Percentiles rank a stretch among this genome's conserved stretches.
Conservation (phyloP, 1,140 invertebrate species). For the Ceratitis capitata region DNA sequence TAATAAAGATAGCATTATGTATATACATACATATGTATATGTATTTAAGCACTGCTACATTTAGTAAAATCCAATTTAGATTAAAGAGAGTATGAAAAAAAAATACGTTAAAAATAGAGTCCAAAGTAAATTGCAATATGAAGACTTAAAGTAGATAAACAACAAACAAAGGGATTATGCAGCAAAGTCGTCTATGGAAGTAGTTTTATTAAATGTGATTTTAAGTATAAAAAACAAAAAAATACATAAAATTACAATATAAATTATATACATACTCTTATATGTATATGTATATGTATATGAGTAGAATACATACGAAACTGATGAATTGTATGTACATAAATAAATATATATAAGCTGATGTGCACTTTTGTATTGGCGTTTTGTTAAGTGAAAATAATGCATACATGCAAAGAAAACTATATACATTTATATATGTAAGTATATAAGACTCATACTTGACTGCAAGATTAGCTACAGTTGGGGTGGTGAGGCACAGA, state of each 20-base stretch:
- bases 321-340: background rate
- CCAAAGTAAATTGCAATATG: background rate
- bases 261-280: background rate
- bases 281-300: background rate
- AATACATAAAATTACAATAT: background rate
- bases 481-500: background rate
- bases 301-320: background rate
- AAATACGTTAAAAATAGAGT: background rate
- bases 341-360: background rate
- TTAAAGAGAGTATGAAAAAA: background rate
- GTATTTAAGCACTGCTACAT: background rate
- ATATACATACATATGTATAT: background rate
- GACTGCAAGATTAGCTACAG: background rate
- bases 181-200: background rate
- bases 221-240: background rate
- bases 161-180: background rate
- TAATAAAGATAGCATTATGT: too few relatives aligned
- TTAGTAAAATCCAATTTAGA: background rate
- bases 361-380: constrained; percentile 9
- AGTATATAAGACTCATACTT: background rate
- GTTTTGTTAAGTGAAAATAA: background rate
- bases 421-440: too few relatives aligned
- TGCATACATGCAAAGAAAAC: background rate
- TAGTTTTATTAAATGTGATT: constrained; percentile 35
- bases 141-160: background rate